Evolutionary conservation across 2,888 invertebrate species (phyloP).

Genomic region (Trissolcus brochymenae): DNA sequence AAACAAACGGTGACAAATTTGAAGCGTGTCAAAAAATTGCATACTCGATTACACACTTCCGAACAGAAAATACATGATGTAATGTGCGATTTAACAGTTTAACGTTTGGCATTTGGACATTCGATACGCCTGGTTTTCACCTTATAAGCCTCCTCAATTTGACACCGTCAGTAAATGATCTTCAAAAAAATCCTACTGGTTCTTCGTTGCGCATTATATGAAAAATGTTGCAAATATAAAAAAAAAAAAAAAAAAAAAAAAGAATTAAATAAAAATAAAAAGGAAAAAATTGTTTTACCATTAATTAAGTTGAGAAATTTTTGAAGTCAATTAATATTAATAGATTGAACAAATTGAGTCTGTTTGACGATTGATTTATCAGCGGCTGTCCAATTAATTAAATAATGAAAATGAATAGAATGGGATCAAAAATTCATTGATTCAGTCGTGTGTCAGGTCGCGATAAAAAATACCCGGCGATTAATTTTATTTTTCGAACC

Average conservation of each 20-base stretch:
- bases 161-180: constrained; percentile 57
- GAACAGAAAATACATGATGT: constrained; percentile 26
- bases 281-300: no score
- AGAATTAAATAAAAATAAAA: no score
- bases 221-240: no score
- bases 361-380: no score
- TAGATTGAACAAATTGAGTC: no score
- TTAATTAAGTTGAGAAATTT: no score
- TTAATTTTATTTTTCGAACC: no score
- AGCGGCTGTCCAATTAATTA: constrained; percentile 10
- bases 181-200: constrained; percentile 16
- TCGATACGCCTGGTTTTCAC: constrained; percentile 58
- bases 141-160: constrained; percentile 32
- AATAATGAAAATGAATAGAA: constrained; percentile 15
- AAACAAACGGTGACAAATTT: no score
- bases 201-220: no score
- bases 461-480: no score
- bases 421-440: constrained; percentile 15
- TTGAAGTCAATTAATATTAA: no score
- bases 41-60: constrained; percentile 9
- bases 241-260: no score
- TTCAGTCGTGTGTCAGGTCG: neutral
- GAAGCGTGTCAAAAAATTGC: neutral
- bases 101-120: constrained; percentile 49
- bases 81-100: constrained; percentile 41